phyloP scores from a whole-genome alignment of 2,113 vertebrate species.

The Stomatorhinus ivindoensis region DNA sequence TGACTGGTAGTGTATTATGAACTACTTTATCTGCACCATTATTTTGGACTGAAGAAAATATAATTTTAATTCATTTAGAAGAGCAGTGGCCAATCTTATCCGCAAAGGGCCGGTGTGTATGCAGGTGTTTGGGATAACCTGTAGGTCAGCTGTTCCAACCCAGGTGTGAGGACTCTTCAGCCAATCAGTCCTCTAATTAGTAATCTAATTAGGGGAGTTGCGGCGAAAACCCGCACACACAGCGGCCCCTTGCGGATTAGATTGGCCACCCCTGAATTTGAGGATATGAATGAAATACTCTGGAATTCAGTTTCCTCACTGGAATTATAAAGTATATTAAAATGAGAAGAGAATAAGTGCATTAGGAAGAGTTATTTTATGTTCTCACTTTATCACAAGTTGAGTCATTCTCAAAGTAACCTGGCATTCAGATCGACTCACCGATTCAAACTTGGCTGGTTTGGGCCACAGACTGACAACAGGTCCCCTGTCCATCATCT shows the following conservation, averaged over 20 bases:
- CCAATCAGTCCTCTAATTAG: too few relatives aligned
- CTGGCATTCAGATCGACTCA: conserved; percentile 34
- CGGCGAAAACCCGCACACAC: too few relatives aligned
- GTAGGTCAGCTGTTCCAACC: too few relatives aligned
- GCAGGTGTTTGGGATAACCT: too few relatives aligned
- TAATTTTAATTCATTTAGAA: not conserved
- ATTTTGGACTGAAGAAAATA: not conserved
- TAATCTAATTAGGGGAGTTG: too few relatives aligned
- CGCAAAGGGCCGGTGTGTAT: too few relatives aligned
- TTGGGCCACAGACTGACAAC: conserved; percentile 85
- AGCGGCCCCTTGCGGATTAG: too few relatives aligned
- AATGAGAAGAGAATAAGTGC: not conserved
- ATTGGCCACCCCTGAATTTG: not conserved
- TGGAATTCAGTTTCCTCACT: not conserved
- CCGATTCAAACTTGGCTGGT: conserved; percentile 59
- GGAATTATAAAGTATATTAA: not conserved
- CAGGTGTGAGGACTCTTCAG: too few relatives aligned
- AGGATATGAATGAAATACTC: not conserved
- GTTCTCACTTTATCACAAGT: not conserved
- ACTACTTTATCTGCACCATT: not conserved
- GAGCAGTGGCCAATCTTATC: too few relatives aligned
- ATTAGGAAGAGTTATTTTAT: not conserved
- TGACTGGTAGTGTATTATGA: not conserved
- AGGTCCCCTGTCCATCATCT: conserved; percentile 82
- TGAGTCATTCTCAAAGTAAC: not conserved